Base-by-base conservation (phyloP, 1,140 invertebrate genomes). In the Drosophila subobscura region DNA sequence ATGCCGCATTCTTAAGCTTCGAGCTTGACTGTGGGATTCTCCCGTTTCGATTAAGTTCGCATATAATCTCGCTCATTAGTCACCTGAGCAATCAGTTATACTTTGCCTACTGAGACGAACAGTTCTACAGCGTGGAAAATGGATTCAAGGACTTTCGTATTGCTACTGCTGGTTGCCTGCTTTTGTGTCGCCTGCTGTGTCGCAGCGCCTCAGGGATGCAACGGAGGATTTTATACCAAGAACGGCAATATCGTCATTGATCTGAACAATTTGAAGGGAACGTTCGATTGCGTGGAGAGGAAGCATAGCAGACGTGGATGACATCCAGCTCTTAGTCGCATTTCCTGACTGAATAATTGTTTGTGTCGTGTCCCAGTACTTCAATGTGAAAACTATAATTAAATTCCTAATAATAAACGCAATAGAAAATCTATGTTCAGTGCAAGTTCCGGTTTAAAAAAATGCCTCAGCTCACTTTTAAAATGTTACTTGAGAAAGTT, bases 1-100 rank as follows among this genome's bases (percentile, higher is more conserved):
- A 40, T 56, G 74, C 2, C 20, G 14, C 44, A 29, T 51, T 66
- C 46, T 51, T 41, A 37, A 33, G 49, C 58, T 56, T 41, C 8
- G 46, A 61, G 72, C 58, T 52, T 61, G 68, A 70, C 22, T 72
- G 47, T 51, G 80, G 80, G 80, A 86, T 70, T 86, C 56, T 72
- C 81, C 80, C 78, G 37, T 5, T 23, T 47, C 5, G 50, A 57
- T 64, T 60, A 44, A 10, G n/a, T 5, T 46, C 29, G 20, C 54
- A 84, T 85, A 80, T 80, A 86, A 66, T 57, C 37, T 59, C 53
- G 44, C 5, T 14, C 7, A 4, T 44, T 8, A 64, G 20, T 12
- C 53, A 23, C 10, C 27, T 25, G 25, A 12, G 3, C 27, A 14
- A 10, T 3, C 72, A 80, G 79, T 83, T 60, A 29, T 20, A 27